Base-by-base conservation (phyloP, 2,113 vertebrate genomes). In the Asarcornis scutulata region DNA sequence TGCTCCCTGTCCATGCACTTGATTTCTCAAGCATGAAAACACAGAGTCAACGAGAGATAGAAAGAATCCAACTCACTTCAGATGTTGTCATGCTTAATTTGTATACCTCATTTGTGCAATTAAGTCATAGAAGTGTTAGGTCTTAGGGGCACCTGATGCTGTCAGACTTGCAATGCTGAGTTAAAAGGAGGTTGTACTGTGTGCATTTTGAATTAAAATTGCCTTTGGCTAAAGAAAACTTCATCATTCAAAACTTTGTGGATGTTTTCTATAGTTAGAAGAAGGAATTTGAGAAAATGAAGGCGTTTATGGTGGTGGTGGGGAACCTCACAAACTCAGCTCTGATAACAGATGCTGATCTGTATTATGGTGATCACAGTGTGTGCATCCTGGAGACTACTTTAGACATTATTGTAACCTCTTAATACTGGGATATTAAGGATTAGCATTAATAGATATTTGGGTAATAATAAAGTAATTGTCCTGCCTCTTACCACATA, bases 31-130 rank as follows among this genome's bases (percentile, higher is more conserved):
- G 40, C 32, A 17, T 25, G 15, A 36, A 66, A 81, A 60, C 12
- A 59, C 10, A 6, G 44, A 56, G 15, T 69, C 3, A 6, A 66
- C 52, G 48, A 15, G 40, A 71, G 46, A n/a, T 0, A 32, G 42
- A 76, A 80, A 7, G 91, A 81, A 78, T 71, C 34, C 50, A 22
- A 25, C 7, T 69, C 8, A 6, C 59, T 90, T 92, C 14, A 34
- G 63, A 48, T 80, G 40, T 74, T 88, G 64, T 66, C 75, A 32
- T 56, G 50, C 52, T 88, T 78, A 44, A 81, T 93, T 94, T 86
- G 27, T 78, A 78, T 40, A 36, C 27, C 21, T 64, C 32, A 72
- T 68, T 77, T 73, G 46, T 44, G 32, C 84, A 84, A 92, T 68
- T 53, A 91, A 79, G 29, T 67, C 34, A 68, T 13, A 75, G 40